Evolutionary conservation across 1,140 invertebrate genomes (phyloP), one percentile per base, ranked within the genome.

Genomic region (Trachymyrmex cornetzi): DNA sequence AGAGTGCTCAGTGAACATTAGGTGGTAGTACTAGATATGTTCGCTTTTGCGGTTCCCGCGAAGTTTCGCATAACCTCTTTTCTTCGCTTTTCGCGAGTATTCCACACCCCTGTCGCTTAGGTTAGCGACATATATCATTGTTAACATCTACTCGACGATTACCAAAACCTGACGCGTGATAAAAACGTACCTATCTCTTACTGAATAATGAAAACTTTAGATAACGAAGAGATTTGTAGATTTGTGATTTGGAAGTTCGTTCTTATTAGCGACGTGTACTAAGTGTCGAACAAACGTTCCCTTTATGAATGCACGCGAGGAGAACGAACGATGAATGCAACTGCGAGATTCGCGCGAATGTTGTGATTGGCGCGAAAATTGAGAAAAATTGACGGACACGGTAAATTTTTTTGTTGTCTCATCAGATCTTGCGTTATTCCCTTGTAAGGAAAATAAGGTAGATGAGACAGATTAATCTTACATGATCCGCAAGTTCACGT

Each of bases 31-130:
- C n/a, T 19, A 19, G 27, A 48, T 24, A n/a, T 34, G 16, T 48
- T 38, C 38, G 57, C 38, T 75, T 22, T 74, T 64, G 66, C 66
- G 75, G 59, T 87, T 88, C 89, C 88, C 85, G 89, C 79, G 86
- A 77, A 90, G 59, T 85, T 87, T 87, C 53, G 38, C 75, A 82
- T 90, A 90, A 90, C 89, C 89, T 90, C 61, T 79, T 7, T 86
- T 67, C 30, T 72, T 89, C 57, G 12, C 5, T 44, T 27, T 77
- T 61, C 55, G 7, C 9, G 9, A 77, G 55, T 53, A 30, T 77
- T 77, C 55, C 34, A 77, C 74, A 38, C 55, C 34, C 72, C 30
- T 75, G 19, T n/a, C 16, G 14, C 5, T 38, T 44, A 77, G 53
- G 34, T 75, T 69, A 69, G 14, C 34, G 9, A 38, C 34, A 12